Evolutionary conservation across 2,888 invertebrate species (phyloP), one percentile per base, ranked within the genome.

Genomic region (Eupithecia vulgata): DNA sequence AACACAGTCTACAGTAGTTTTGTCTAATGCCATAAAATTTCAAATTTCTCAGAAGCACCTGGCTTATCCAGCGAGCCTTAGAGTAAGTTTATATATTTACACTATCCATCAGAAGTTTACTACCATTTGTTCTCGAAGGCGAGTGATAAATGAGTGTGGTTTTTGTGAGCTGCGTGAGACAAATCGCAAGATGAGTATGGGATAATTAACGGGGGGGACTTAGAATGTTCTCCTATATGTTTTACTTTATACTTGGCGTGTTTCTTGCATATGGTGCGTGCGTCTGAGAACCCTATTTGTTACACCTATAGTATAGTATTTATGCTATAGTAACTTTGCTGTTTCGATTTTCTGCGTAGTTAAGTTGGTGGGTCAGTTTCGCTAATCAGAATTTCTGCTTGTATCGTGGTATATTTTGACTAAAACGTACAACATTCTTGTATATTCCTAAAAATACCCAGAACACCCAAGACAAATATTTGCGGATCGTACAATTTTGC

Each of bases 31-130:
- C 64, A n/a, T n/a, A 65, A 40, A 65, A 40, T 76, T 75, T 77
- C 75, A 65, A 71, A 71, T 74, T 71, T 59, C 66, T 72, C 74
- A 65, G 61, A 62, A 73, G 65, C 66, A 59, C 66, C 67, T 70
- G 72, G 72, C 73, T 73, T 73, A 62, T 45, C 30, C 45, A 69
- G 66, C 25, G 62, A 57, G 64, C 67, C 15, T 25, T 30, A 71
- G 74, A 45, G 65, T 72, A 80, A 80, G 81, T 82, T 85, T 82
- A 84, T 84, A 84, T 84, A 86, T 87, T 86, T 84, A 84, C 84
- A 78, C 81, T 81, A 85, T 86, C 83, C 84, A 85, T 87, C 86
- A 87, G 75, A 34, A 71, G 71, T 73, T 74, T 66, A 78, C 77
- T 83, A 86, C 84, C 79, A 85, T 86, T 83, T 82, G 79, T 82